Evolutionary conservation across 2,797 vertebrate species (phyloP).

Genomic region (Rhinoraja longicauda): DNA sequence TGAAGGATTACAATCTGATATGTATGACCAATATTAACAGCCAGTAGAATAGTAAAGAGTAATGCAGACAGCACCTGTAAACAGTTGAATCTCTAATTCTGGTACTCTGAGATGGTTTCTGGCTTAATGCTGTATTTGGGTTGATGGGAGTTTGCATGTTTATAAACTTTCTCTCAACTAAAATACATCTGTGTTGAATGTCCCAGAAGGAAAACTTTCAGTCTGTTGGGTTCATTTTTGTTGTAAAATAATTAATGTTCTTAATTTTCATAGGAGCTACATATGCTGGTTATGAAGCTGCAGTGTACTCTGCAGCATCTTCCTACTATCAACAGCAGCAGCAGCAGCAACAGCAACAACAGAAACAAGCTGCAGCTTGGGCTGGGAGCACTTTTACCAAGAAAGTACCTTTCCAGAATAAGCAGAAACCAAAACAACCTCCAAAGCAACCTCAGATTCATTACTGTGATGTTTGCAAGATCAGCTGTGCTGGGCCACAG

Average conservation of each 20-base stretch:
- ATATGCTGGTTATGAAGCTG: constrained; percentile 94
- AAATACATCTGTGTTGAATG: background rate
- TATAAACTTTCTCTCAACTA: background rate
- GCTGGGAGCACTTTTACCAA: constrained; percentile 89
- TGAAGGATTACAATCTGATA: background rate
- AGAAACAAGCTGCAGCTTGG: constrained; percentile 86
- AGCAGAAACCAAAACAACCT: constrained; percentile 89
- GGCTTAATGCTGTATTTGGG: background rate
- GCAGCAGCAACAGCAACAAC: constrained; percentile 61
- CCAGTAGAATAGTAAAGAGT: background rate
- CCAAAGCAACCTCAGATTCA: constrained; percentile 96
- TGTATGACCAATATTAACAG: background rate
- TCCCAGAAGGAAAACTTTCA: background rate
- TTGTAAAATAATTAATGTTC: constrained; percentile 41
- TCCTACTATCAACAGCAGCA: constrained; percentile 93
- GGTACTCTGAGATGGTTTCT: background rate
- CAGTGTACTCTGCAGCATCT: constrained; percentile 94
- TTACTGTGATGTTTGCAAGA: constrained; percentile 97
- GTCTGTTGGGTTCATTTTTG: constrained; percentile 20
- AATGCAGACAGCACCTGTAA: background rate
- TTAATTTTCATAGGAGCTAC: constrained; percentile 73
- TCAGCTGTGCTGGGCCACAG: constrained; percentile 97
- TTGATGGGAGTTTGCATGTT: background rate
- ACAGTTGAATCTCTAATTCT: background rate
- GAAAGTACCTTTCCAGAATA: constrained; percentile 89